Evolutionary conservation across 2,888 invertebrate species (phyloP).

Genomic region (Sepiola atlantica): DNA sequence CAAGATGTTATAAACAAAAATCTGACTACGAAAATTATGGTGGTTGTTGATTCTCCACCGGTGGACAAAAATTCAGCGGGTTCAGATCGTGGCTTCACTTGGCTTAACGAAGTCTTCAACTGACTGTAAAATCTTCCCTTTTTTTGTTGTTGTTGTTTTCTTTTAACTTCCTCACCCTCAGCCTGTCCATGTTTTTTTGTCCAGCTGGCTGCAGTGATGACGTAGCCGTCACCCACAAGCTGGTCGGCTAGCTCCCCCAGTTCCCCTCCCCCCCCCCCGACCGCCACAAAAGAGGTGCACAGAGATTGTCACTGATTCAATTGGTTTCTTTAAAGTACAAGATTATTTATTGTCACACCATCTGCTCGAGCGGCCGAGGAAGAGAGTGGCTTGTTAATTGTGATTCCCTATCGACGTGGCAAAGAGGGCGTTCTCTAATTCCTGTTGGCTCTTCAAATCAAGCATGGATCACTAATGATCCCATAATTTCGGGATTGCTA

Average conservation of each 20-base stretch:
- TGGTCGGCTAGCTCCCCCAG: background rate
- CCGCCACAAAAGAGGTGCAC: conserved; percentile 38
- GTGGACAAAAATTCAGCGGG: background rate
- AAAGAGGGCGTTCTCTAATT: conserved; percentile 34
- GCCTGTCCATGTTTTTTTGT: background rate
- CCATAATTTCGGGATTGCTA: conserved; percentile 43
- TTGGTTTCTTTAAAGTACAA: conserved; percentile 46
- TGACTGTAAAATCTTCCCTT: background rate
- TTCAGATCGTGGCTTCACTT: background rate
- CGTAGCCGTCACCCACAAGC: conserved; percentile 24
- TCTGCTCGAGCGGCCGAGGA: conserved; percentile 34
- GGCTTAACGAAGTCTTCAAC: conserved; percentile 32
- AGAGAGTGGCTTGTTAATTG: conserved; percentile 35
- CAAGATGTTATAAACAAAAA: background rate
- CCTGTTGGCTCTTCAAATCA: conserved; percentile 42
- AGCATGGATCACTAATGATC: conserved; percentile 45
- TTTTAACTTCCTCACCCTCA: background rate
- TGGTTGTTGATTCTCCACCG: background rate
- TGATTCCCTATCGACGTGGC: background rate
- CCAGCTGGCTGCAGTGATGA: conserved; percentile 37
- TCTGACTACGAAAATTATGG: background rate
- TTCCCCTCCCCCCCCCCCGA: background rate
- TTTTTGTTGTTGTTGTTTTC: too few species aligned
- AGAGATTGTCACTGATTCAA: conserved; percentile 41
- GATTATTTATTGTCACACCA: conserved; percentile 45